phyloP scores from a whole-genome alignment of 1,140 invertebrate genomes.

The Aphelinus certus region DNA sequence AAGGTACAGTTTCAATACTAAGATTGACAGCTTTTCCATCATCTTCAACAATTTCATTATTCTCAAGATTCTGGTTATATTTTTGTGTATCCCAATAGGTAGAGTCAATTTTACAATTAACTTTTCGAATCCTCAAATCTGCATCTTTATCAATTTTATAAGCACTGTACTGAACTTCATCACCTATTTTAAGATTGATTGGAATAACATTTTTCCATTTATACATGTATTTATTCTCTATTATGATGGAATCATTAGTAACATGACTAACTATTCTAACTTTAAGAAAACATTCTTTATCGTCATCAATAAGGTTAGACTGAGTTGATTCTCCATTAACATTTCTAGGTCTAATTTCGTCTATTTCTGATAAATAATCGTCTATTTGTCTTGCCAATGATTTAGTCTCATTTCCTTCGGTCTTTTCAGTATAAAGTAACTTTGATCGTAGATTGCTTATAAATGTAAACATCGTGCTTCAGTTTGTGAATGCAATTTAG shows the following conservation, averaged over 20 bases:
- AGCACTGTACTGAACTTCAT: slow-evolving; percentile 52
- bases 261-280: slow-evolving; percentile 51
- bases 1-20: not conserved
- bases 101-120: slow-evolving; percentile 45
- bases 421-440: not conserved
- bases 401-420: slow-evolving; percentile 7
- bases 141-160: slow-evolving; percentile 43
- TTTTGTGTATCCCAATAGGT: slow-evolving; percentile 38
- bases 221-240: slow-evolving; percentile 52
- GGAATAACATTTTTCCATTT: slow-evolving; percentile 35
- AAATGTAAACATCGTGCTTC: too few relatives aligned
- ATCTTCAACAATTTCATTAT: slow-evolving; percentile 39
- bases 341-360: slow-evolving; percentile 7
- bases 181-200: slow-evolving; percentile 47
- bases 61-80: not conserved
- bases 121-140: slow-evolving; percentile 52
- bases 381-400: too few relatives aligned
- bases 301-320: not conserved
- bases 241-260: slow-evolving; percentile 42
- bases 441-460: too few relatives aligned
- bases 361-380: slow-evolving; percentile 15
- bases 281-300: slow-evolving; percentile 49
- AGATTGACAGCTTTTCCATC: not conserved
- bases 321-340: not conserved
- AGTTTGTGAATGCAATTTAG: too few relatives aligned